Percentiles rank a stretch among this genome's conserved stretches.
Evolutionary conservation across 2,113 vertebrate species (phyloP).

Genomic region (Acrocephalus arundinaceus): DNA sequence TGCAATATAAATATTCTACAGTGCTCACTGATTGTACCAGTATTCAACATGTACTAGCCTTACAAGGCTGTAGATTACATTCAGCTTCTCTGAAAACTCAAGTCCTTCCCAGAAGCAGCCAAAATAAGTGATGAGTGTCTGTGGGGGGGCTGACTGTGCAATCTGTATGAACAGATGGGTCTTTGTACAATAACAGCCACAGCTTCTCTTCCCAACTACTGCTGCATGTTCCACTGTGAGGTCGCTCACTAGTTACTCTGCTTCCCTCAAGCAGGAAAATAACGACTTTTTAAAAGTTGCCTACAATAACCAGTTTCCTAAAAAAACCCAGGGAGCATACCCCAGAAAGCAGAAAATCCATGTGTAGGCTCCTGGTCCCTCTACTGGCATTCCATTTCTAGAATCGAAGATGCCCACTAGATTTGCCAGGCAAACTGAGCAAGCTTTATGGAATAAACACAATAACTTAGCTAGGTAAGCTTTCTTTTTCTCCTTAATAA

Average conservation of each 20-base stretch:
- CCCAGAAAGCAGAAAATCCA: neutral
- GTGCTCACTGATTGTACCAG: neutral
- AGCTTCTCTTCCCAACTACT: neutral
- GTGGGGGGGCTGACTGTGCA: rapidly evolving
- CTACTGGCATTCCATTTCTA: neutral
- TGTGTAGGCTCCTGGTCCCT: rapidly evolving
- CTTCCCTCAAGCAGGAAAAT: neutral
- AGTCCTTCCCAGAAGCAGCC: neutral
- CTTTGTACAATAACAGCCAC: neutral
- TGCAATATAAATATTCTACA: neutral
- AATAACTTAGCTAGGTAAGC: neutral
- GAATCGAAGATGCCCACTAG: neutral
- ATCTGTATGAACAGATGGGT: neutral
- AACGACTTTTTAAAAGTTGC: neutral
- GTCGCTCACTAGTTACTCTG: neutral
- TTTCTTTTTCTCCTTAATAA: neutral
- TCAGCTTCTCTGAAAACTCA: neutral
- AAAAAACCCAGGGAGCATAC: neutral
- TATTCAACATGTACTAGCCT: neutral
- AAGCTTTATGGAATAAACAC: neutral
- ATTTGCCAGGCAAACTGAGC: neutral
- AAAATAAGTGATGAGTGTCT: neutral
- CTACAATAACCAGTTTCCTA: neutral
- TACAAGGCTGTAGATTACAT: neutral
- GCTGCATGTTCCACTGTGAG: neutral